Evolutionary conservation across 1,140 invertebrate species (phyloP), one percentile per base, ranked within the genome.

Genomic region (Brachionus manjavacas): DNA sequence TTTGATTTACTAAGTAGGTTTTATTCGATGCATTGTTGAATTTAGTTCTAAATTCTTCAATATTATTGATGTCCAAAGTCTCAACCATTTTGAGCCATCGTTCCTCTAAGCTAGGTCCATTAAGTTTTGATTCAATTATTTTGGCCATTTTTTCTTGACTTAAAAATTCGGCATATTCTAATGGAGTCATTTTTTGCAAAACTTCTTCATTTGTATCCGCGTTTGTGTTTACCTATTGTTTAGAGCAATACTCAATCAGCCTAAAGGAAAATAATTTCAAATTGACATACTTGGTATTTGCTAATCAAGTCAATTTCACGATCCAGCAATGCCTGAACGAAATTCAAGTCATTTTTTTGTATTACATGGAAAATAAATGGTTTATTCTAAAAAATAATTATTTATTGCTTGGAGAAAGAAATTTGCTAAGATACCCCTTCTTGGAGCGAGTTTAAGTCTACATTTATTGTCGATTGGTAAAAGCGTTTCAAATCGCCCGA

Each of bases 361-460:
- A 84, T 84, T n/a, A 70, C 83, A 60, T 76, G 43, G 31, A 84
- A 64, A 28, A 84, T 72, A 41, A 84, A 84, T 35, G 83, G 83
- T 78, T 84, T 84, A 60, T 74, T 72, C 81, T 84, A 49, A 39
- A 12, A 64, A 76, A 49, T 16, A 41, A n/a, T 39, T 72, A 72
- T 9, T 20, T 39, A 39, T 39, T 16, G 11, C 35, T 72, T 20
- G 4, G n/a, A n/a, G 35, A 41, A 46, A 46, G 8, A 12, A 49
- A 49, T 20, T 25, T 41, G 39, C 31, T 16, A 41, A 39, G 31
- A 49, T 76, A 76, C 72, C 41, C 72, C 72, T 76, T 46, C 72
- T 76, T 76, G 72, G 12, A 76, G 31, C 20, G 41, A 23, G 25
- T 76, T 76, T 35, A 76, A 76, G 16, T 76, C 72, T 49, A 76